These are phyloP conservation scores for Octodonta nipae DNA, from an alignment of 2,888 invertebrate species.

Conservation along the genomic window DNA sequence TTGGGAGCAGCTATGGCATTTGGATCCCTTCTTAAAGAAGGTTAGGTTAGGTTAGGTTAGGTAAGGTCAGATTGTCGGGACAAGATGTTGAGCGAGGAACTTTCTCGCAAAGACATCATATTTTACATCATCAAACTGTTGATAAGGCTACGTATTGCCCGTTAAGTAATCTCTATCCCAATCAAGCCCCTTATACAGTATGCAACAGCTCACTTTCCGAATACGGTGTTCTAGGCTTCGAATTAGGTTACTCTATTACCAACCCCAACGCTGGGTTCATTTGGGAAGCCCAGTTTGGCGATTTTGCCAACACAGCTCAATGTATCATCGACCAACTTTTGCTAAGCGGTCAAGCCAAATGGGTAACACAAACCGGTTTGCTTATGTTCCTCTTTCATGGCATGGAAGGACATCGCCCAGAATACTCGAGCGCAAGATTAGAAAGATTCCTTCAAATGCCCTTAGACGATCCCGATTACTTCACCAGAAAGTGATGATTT, in stretches of 20 bases:
- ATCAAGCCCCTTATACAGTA: slow-evolving; percentile 97
- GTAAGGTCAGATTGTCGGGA: slow-evolving; percentile 86
- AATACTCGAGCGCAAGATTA: slow-evolving; percentile 83
- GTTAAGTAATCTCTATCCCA: slow-evolving; percentile 84
- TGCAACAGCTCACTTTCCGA: slow-evolving; percentile 98
- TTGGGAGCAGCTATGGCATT: slow-evolving; percentile 98
- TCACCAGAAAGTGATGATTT: slow-evolving; percentile 85
- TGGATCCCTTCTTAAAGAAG: slow-evolving; percentile 91
- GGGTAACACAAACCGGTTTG: slow-evolving; percentile 94
- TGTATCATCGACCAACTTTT: slow-evolving; percentile 92
- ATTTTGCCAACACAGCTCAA: slow-evolving; percentile 97
- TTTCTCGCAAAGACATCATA: slow-evolving; percentile 79
- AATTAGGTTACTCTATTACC: slow-evolving; percentile 94
- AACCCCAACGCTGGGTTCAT: slow-evolving; percentile 93
- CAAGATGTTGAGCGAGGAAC: slow-evolving; percentile 99
- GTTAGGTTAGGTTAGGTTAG: too few species aligned
- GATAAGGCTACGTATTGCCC: slow-evolving; percentile 73
- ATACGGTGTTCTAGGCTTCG: slow-evolving; percentile 85
- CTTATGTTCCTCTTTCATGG: slow-evolving; percentile 96
- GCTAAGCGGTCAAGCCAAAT: slow-evolving; percentile 89
- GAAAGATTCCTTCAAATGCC: slow-evolving; percentile 93
- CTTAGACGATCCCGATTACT: slow-evolving; percentile 90
- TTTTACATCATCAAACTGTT: slow-evolving; percentile 92
- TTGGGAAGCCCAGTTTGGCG: slow-evolving; percentile 99
- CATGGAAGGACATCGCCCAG: slow-evolving; percentile 87